These are phyloP conservation scores for Tachuris rubrigastra DNA, from an alignment of 2,113 vertebrate genomes.

Conservation along the genomic window DNA sequence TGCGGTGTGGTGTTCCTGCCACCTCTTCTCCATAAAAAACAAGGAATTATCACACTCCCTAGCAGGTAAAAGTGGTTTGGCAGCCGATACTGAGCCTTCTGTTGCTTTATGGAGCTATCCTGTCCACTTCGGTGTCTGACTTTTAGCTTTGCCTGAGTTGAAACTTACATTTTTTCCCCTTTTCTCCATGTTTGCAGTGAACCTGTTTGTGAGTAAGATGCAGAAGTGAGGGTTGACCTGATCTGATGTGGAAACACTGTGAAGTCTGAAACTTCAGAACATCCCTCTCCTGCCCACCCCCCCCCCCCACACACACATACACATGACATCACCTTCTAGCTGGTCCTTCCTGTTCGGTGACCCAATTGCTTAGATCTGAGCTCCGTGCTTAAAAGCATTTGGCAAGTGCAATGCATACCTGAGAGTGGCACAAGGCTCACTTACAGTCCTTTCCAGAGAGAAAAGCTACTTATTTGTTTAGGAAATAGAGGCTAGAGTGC, in stretches of 20 bases:
- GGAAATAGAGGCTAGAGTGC: slow-evolving; percentile 5
- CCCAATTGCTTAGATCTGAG: neutral
- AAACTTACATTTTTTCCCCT: neutral
- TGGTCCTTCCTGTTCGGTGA: neutral
- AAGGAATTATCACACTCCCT: neutral
- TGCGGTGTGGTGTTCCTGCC: neutral
- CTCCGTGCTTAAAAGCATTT: neutral
- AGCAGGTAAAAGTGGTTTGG: neutral
- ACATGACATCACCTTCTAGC: neutral
- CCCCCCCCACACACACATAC: too few relatives aligned
- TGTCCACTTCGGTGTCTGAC: neutral
- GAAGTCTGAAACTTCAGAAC: neutral
- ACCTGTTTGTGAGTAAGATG: neutral
- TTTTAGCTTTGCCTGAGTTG: neutral
- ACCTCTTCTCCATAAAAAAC: neutral
- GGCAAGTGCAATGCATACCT: neutral
- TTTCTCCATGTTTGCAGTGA: neutral
- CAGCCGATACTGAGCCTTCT: neutral
- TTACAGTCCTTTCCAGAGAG: neutral
- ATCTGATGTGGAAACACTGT: neutral
- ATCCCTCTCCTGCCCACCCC: neutral
- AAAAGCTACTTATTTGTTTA: slow-evolving; percentile 51
- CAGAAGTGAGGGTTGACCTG: neutral
- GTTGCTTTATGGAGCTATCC: neutral
- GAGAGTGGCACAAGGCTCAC: neutral